phyloP scores from a whole-genome alignment of 2,113 vertebrate species.

The Tragelaphus strepsiceros region DNA sequence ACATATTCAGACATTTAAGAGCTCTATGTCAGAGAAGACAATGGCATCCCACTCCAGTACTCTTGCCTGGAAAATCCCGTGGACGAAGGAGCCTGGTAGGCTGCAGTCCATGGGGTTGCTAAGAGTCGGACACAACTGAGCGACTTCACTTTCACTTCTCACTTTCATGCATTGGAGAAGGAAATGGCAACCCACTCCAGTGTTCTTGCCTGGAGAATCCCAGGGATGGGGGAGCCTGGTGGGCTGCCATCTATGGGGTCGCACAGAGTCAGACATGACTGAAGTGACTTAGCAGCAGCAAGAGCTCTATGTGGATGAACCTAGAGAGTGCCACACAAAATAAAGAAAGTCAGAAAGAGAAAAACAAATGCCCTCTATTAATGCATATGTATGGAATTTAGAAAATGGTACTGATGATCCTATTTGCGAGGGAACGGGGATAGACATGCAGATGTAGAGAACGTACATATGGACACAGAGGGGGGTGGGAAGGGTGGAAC shows the following conservation, averaged over 20 bases:
- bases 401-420: neutral
- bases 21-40: neutral
- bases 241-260: no score
- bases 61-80: no score
- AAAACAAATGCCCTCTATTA: neutral
- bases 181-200: no score
- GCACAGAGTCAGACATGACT: no score
- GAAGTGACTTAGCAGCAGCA: rapidly evolving
- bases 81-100: no score
- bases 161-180: no score
- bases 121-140: no score
- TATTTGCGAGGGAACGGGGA: neutral
- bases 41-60: no score
- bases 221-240: no score
- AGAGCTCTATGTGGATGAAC: neutral
- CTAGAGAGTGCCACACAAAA: neutral
- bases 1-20: neutral
- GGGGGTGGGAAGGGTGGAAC: neutral
- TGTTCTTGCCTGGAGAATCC: no score
- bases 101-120: no score
- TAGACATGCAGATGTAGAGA: neutral
- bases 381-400: neutral
- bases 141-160: no score
- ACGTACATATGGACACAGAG: neutral
- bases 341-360: neutral